Evolutionary conservation across 2,797 vertebrate genomes (phyloP), one percentile per base, ranked within the genome.

Genomic region (Falco naumanni): DNA sequence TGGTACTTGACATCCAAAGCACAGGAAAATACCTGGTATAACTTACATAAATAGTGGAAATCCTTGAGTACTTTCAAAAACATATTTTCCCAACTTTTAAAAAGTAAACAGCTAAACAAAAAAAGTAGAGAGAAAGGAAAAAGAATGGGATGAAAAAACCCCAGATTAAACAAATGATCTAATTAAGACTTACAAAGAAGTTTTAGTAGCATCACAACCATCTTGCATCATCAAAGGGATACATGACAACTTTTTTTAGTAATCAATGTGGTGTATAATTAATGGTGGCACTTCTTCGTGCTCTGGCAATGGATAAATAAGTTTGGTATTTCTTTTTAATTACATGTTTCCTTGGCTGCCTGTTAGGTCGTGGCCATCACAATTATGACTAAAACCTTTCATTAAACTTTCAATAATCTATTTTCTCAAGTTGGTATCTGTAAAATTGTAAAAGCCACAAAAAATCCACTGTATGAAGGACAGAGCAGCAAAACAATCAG

Each of bases 381-480:
- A 95, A 88, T 95, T 91, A 92, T 91, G 84, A 95, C 82, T 94
- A 90, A 96, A 98, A 93, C 78, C 59, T 96, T 98, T 95, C 91
- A 94, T 97, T 98, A 98, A 96, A 82, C 84, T 97, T 97, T 93
- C 93, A 92, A 21, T 93, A 93, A 79, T 63, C 92, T 95, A 90
- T 96, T 95, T 90, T 86, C 90, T 95, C 68, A 88, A 95, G 92
- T 95, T 95, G 89, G 61, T 94, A 88, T 90, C 71, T 93, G 87
- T 95, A 86, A 96, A 96, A 94, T 84, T 95, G 65, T 90, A 89
- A 95, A 92, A 93, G 64, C 48, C 51, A 51, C 54, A 60, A 82
- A 85, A n/a, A 37, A 24, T 16, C 8, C 8, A 7, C n/a, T 64
- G 10, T 89, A 50, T 95, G 50, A 93, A 94, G 81, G 75, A 71